Base-by-base conservation (phyloP, 2,113 vertebrate species). In the Laticauda colubrina region DNA sequence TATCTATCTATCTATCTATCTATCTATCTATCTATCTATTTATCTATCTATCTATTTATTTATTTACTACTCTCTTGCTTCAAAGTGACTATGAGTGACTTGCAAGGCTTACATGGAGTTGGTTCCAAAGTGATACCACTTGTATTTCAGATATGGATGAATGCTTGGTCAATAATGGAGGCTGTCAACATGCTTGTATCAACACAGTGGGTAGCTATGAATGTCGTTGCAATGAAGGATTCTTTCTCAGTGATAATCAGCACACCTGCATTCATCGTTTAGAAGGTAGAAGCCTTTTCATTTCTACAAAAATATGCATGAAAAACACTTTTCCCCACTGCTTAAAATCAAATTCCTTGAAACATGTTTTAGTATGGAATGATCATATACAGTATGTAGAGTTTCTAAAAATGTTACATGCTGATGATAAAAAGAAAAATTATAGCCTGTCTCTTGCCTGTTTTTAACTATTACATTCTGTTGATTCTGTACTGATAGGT, bases 161-260 rank as follows among this genome's bases (percentile, higher is more conserved):
- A 89, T 99, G 99, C 96, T 95, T 97, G 96, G 98, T 99, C 96
- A 99, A 99, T 97, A 99, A 99, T 2, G 99, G 99, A 0, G 99
- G 99, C 87, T 99, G 99, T 98, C 99, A 99, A 92, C 99, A 99
- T 90, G 96, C 98, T 93, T 99, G 99, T 96, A 96, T 99, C 97
- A 99, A 99, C 96, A 97, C 98, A 3, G 96, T 99, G 98, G 99
- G 99, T 91, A 99, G 99, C 97, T 99, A 99, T 1, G 98, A 99
- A 95, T 99, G 99, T 93, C 97, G 96, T 94, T 99, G 99, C 97
- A 98, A 98, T 95, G 98, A 98, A 0, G 99, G 99, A 0, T 99
- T 99, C 95, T 99, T 99, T 97, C 98, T 99, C 90, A 99, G 99
- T 34, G 98, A 99, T 96, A 99, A 99, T 96, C 99, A 99, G 97